Evolutionary conservation across 2,797 vertebrate species (phyloP).

Genomic region (Diglossa cyanea): DNA sequence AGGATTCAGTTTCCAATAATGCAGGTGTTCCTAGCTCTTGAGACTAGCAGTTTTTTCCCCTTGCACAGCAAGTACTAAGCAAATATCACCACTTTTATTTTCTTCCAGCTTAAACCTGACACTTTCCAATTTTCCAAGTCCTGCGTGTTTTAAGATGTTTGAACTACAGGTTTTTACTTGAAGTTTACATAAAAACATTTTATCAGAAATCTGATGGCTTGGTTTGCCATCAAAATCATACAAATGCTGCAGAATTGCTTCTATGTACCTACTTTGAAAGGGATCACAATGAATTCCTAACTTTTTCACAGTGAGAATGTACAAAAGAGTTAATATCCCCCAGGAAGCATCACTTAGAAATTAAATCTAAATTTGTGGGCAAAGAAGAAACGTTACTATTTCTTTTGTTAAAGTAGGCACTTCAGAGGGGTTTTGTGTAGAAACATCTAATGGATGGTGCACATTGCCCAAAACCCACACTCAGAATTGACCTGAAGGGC

Average conservation of each 20-base stretch:
- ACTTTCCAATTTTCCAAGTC: background rate
- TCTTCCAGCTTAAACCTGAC: background rate
- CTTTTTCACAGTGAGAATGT: background rate
- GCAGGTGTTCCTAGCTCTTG: background rate
- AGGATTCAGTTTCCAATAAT: background rate
- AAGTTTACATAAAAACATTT: background rate
- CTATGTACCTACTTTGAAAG: background rate
- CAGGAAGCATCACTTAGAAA: background rate
- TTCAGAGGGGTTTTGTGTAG: background rate
- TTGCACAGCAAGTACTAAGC: background rate
- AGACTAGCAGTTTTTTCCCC: background rate
- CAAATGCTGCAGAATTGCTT: background rate
- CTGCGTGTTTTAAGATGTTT: background rate
- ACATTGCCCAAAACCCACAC: background rate
- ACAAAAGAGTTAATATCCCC: background rate
- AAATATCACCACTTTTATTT: background rate
- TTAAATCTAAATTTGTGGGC: background rate
- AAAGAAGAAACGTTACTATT: background rate
- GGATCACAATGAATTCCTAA: background rate
- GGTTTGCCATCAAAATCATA: background rate
- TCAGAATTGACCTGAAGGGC: background rate
- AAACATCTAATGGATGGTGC: background rate
- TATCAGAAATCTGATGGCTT: background rate
- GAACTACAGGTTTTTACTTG: background rate
- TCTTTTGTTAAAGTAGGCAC: background rate